These are phyloP conservation scores for Lamellibrachia columna DNA, from an alignment of 2,888 invertebrate species.

Conservation along the genomic window DNA sequence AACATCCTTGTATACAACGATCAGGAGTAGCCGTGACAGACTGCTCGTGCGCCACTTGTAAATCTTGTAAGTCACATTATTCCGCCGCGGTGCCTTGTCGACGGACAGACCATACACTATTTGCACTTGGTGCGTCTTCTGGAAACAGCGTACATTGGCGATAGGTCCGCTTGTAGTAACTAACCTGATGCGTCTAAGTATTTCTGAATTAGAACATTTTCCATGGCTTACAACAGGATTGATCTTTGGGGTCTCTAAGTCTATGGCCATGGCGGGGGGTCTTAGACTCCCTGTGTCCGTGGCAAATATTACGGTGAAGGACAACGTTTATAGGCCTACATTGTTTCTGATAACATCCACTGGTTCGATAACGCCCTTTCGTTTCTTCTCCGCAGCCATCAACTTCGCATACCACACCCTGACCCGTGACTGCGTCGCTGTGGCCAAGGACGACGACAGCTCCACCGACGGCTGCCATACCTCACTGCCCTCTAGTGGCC, in stretches of 20 bases:
- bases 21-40: not conserved
- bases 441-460: not conserved
- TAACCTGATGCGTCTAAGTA: too few species aligned
- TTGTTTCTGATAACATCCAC: not conserved
- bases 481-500: not conserved
- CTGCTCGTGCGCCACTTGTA: not conserved
- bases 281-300: too few species aligned
- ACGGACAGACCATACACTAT: not conserved
- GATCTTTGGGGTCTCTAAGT: too few species aligned
- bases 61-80: not conserved
- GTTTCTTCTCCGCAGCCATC: not conserved
- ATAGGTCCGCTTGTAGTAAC: too few species aligned
- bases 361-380: not conserved
- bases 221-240: too few species aligned
- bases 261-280: too few species aligned
- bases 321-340: too few species aligned
- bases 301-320: too few species aligned
- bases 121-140: too few species aligned
- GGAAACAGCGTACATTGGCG: too few species aligned
- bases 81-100: not conserved
- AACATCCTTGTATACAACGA: not conserved
- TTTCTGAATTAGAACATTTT: too few species aligned
- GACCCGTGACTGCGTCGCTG: not conserved
- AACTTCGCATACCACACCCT: not conserved
- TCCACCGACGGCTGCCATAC: not conserved